Percentiles rank a stretch among this genome's conserved stretches.
Conservation (phyloP, 2,797 vertebrate species). For the Platyrinchus mystaceus region DNA sequence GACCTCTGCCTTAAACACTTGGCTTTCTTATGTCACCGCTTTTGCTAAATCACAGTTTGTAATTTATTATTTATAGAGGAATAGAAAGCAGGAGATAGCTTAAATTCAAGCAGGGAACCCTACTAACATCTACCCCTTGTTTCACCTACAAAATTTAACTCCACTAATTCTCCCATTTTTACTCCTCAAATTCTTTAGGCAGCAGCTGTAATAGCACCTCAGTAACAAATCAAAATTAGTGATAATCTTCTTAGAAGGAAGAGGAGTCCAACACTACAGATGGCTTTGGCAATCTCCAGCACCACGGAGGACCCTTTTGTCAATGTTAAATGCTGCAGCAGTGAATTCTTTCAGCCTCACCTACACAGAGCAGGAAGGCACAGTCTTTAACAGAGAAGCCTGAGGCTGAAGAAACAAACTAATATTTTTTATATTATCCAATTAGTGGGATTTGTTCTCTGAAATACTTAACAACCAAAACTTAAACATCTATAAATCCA, state of each 20-base stretch:
- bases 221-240: background rate
- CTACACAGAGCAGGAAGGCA: background rate
- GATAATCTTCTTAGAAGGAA: background rate
- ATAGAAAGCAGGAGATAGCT: background rate
- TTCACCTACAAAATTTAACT: background rate
- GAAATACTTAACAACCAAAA: background rate
- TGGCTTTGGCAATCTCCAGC: background rate
- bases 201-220: background rate
- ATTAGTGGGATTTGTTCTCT: background rate
- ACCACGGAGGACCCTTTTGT: background rate
- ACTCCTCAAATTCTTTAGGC: background rate
- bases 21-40: background rate
- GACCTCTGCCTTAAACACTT: background rate
- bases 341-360: background rate
- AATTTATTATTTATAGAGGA: background rate
- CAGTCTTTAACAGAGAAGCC: background rate
- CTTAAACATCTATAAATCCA: background rate
- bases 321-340: background rate
- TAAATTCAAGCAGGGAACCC: background rate
- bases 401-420: background rate
- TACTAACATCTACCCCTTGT: background rate
- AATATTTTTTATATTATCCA: background rate
- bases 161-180: background rate
- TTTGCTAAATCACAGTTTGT: background rate
- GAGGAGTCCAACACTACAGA: background rate